A percentile compares a stretch with the other conserved stretches of the same genome.
phyloP scores from a whole-genome alignment of 1,140 invertebrate species.

The Drosophila pruinosa region DNA sequence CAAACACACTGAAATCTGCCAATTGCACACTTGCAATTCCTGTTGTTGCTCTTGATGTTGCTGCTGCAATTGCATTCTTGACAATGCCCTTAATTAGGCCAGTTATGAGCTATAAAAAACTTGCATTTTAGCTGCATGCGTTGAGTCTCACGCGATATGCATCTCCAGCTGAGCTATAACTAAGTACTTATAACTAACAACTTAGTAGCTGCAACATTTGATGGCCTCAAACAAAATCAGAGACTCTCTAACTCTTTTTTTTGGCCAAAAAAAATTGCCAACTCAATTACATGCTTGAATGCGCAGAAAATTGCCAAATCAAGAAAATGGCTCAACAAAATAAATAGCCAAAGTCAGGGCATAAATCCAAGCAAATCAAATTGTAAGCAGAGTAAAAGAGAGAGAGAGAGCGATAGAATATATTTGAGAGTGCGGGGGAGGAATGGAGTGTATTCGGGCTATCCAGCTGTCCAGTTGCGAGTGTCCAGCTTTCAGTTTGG shows the following conservation, averaged over 20 bases:
- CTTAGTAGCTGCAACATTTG: conserved; percentile 17
- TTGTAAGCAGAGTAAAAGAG: conserved; percentile 4
- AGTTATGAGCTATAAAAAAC: conserved; percentile 75
- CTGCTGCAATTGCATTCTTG: conserved; percentile 36
- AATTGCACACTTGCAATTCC: conserved; percentile 2
- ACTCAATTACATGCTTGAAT: conserved; percentile 76
- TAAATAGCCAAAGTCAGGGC: conserved; percentile 61
- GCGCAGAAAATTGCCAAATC: conserved; percentile 50
- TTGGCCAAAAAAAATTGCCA: conserved; percentile 35
- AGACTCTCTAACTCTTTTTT: conserved; percentile 5
- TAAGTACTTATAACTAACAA: conserved; percentile 15
- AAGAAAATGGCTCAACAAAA: conserved; percentile 52
- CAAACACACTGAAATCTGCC: conserved; percentile 39
- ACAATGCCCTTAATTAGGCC: conserved; percentile 76
- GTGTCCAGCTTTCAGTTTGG: conserved; percentile 73
- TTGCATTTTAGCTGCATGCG: conserved; percentile 11
- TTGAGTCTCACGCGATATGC: conserved; percentile 61
- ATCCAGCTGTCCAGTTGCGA: conserved; percentile 45
- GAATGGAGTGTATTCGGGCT: neutral
- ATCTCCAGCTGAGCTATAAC: conserved; percentile 31
- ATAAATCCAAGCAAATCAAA: conserved; percentile 67
- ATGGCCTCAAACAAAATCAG: conserved; percentile 18
- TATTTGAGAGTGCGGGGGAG: neutral
- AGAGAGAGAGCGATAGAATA: neutral
- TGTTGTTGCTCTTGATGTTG: neutral